phyloP scores from a whole-genome alignment of 2,797 vertebrate genomes.

The Avahi laniger region DNA sequence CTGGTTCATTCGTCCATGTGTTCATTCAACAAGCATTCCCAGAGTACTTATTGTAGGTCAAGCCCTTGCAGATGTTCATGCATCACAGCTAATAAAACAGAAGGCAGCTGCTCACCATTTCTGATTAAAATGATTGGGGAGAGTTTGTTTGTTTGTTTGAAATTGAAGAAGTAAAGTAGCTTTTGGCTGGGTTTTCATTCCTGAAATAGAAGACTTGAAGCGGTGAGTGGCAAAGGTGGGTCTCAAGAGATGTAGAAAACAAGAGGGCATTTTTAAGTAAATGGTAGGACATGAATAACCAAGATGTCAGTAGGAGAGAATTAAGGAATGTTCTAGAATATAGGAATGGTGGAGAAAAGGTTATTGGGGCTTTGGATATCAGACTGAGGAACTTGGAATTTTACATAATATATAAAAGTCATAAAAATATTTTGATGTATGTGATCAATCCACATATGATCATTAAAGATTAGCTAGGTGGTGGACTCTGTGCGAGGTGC shows the following conservation, averaged over 20 bases:
- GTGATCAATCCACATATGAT: background rate
- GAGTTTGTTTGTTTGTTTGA: background rate
- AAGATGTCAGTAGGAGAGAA: background rate
- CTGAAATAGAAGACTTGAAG: background rate
- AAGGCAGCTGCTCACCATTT: background rate
- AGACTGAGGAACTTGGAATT: background rate
- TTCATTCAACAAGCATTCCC: background rate
- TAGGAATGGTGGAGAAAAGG: background rate
- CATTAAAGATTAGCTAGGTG: background rate
- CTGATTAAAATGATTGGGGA: background rate
- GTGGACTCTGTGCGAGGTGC: background rate
- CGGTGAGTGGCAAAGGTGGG: background rate
- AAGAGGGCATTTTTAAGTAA: background rate
- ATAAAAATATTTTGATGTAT: background rate
- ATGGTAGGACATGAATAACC: background rate
- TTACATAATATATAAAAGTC: background rate
- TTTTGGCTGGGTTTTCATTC: background rate
- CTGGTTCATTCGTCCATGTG: background rate
- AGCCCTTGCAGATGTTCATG: background rate
- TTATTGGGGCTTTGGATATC: background rate
- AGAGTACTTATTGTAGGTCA: background rate
- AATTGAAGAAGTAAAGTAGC: background rate
- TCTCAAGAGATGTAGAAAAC: background rate
- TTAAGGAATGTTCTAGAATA: background rate
- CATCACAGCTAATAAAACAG: background rate